A percentile compares a stretch with the other conserved stretches of the same genome.
Conservation (phyloP, 2,888 invertebrate species). For the Pogonocherus hispidulus region DNA sequence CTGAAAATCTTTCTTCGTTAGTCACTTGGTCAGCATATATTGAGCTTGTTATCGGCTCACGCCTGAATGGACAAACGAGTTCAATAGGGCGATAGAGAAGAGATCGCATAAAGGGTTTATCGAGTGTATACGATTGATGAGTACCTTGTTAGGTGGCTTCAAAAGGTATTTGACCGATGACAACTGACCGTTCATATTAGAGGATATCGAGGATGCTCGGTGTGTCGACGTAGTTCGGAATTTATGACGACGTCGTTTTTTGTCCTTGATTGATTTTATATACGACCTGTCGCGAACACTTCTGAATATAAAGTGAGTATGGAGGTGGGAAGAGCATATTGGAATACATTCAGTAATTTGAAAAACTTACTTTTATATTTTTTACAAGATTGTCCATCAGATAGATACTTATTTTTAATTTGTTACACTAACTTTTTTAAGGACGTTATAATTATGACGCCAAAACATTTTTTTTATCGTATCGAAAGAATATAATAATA, state of each 20-base stretch:
- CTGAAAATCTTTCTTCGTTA: constrained; percentile 28
- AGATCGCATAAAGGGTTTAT: constrained; percentile 55
- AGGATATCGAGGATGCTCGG: constrained; percentile 2
- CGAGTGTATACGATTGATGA: constrained; percentile 59
- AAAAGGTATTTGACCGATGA: constrained; percentile 17
- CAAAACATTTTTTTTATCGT: too few species aligned
- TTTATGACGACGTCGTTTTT: neutral
- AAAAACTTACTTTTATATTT: too few species aligned
- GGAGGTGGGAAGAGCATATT: too few species aligned
- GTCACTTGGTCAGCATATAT: constrained; percentile 36
- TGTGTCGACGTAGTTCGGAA: neutral
- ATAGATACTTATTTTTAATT: too few species aligned
- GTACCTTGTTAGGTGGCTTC: constrained; percentile 55
- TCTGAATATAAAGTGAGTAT: neutral
- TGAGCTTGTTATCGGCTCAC: constrained; percentile 50
- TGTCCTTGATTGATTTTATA: neutral
- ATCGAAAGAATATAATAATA: too few species aligned
- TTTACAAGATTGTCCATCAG: too few species aligned
- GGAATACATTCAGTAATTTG: too few species aligned
- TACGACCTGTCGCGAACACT: neutral
- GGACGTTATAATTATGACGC: too few species aligned
- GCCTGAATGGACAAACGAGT: constrained; percentile 48
- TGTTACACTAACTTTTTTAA: too few species aligned
- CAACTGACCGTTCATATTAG: neutral
- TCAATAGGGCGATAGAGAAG: constrained; percentile 47